Base-by-base conservation (phyloP, 2,888 invertebrate genomes). In the Erebia aethiops region DNA sequence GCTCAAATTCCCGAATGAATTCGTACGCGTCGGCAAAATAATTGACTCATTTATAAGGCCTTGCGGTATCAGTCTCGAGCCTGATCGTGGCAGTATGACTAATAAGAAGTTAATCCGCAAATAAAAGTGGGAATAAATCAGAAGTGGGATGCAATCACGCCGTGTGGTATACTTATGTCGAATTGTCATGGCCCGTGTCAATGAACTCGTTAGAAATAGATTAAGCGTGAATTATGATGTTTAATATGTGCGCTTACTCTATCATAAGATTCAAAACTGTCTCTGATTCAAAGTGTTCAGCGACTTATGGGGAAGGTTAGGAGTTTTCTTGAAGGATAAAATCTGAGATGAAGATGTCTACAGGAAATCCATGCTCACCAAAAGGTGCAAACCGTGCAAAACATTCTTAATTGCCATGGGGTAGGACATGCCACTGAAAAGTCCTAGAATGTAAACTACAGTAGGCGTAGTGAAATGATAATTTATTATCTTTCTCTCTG, bases 71-170 rank as follows among this genome's bases (percentile, higher is more conserved):
- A 84, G 87, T 84, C 84, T 79, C 79, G 85, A 83, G 86, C 81
- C 86, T 83, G 86, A 84, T 84, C 82, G 82, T 83, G 81, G 87
- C 84, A 88, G 89, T 89, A 88, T 93, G 92, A 93, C 91, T 92
- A 92, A 93, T 92, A 92, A 92, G 91, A 91, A 92, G 91, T 92
- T 92, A 93, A 93, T 93, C 93, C 92, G 90, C 93, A 92, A 93
- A 92, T 93, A 92, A 92, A 91, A 93, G 91, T 92, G 89, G 89
- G 92, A 93, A 92, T 92, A 93, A 92, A 92, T 92, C 92, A 91
- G 92, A 91, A 91, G 91, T 90, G 88, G 88, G 84, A 85, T 90
- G 88, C 90, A 88, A 90, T 90, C 88, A 80, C 85, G 90, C 91
- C 91, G 93, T 91, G 92, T 91, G 92, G 91, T 92, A 92, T 89